A percentile compares a stretch with the other conserved stretches of the same genome.
These are phyloP conservation scores for Oncorhynchus kisutch DNA, from an alignment of 2,113 vertebrate species.

Conservation along the genomic window DNA sequence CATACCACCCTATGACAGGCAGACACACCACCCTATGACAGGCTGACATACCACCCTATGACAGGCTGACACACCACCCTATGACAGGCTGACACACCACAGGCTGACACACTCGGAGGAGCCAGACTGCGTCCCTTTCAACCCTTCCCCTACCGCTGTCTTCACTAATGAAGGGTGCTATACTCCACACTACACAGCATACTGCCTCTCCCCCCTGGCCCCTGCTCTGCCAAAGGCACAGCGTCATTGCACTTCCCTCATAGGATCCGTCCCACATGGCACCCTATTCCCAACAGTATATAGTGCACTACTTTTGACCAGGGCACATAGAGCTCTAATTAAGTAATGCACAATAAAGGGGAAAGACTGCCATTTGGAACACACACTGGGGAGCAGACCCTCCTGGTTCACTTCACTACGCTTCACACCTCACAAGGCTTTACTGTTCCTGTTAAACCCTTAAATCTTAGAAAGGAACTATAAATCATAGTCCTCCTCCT, in stretches of 20 bases:
- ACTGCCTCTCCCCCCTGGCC: not conserved
- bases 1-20: too few relatives aligned
- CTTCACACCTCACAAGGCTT: slow-evolving; percentile 2
- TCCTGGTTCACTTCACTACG: not conserved
- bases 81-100: not conserved
- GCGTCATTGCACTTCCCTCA: not conserved
- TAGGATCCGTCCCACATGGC: too few relatives aligned
- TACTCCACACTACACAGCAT: not conserved
- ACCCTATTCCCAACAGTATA: too few relatives aligned
- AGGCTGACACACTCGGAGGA: not conserved
- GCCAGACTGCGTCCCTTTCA: not conserved
- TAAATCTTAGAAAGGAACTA: not conserved
- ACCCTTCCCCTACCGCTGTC: not conserved
- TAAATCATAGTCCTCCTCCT: too few relatives aligned
- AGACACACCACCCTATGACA: too few relatives aligned
- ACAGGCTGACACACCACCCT: too few relatives aligned
- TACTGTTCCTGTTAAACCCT: slow-evolving; percentile 2
- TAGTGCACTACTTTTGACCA: too few relatives aligned
- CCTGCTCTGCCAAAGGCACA: not conserved
- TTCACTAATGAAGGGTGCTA: not conserved
- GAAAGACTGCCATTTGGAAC: not conserved
- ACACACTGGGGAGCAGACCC: slow-evolving; percentile 11
- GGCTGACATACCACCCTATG: too few relatives aligned
- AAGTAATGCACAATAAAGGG: too few relatives aligned
- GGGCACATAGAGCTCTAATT: too few relatives aligned